These are phyloP conservation scores for Gallinago nigripennis DNA, from an alignment of 2,797 vertebrate species.

Conservation along the genomic window DNA sequence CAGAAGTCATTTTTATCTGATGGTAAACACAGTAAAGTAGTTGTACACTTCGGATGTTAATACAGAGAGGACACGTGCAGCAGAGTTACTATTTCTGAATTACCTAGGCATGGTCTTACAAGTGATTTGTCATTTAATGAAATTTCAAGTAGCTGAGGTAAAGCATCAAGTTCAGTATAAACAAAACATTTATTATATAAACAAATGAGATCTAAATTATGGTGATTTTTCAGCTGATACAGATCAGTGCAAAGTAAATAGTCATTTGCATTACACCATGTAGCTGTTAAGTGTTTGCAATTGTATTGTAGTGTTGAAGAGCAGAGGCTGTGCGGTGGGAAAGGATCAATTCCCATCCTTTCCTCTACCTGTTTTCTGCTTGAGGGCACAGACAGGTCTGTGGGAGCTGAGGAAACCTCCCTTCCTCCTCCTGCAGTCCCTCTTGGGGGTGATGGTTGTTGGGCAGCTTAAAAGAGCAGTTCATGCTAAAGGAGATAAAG, in stretches of 20 bases:
- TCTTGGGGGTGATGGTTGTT: neutral
- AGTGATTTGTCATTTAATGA: constrained; percentile 49
- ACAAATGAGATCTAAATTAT: constrained; percentile 49
- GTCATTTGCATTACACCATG: neutral
- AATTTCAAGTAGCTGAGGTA: constrained; percentile 30
- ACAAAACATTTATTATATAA: constrained; percentile 55
- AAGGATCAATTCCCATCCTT: neutral
- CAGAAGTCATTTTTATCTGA: constrained; percentile 1
- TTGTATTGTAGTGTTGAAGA: neutral
- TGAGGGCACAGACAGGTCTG: neutral
- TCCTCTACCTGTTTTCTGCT: neutral
- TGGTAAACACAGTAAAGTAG: neutral
- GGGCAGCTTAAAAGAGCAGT: neutral
- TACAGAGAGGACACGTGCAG: neutral
- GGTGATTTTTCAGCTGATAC: constrained; percentile 39
- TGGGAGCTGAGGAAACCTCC: neutral
- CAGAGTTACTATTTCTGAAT: neutral
- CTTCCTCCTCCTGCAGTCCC: neutral
- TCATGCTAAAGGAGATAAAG: neutral
- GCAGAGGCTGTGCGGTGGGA: neutral
- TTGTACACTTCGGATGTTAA: neutral
- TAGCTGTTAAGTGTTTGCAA: neutral
- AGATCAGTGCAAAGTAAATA: constrained; percentile 18
- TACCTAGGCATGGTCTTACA: neutral
- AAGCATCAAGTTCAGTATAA: constrained; percentile 27